Percentiles rank a stretch among this genome's conserved stretches.
These are phyloP conservation scores for Psittacus erithacus DNA, from an alignment of 2,113 vertebrate genomes.

Conservation along the genomic window DNA sequence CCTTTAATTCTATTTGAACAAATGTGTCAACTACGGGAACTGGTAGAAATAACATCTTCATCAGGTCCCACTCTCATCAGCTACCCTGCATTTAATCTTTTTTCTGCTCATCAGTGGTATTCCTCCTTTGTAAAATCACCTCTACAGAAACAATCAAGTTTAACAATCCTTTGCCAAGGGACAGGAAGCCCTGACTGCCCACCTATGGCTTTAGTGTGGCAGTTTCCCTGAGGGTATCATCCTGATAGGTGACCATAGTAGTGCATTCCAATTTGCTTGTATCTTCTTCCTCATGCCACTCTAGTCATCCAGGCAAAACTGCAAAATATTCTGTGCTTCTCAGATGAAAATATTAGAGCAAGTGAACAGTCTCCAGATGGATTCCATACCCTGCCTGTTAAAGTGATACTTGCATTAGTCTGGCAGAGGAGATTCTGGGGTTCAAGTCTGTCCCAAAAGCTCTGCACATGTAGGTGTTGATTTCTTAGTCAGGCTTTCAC, in stretches of 20 bases:
- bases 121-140: slow-evolving; percentile 23
- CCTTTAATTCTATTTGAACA: slow-evolving; percentile 33
- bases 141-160: slow-evolving; percentile 34
- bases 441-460: neutral
- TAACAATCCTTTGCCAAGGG: neutral
- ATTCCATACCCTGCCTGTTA: neutral
- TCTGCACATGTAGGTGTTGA: accelerated
- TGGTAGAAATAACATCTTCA: neutral
- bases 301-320: neutral
- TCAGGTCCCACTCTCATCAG: slow-evolving; percentile 23
- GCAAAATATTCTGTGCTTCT: neutral
- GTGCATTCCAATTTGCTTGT: neutral
- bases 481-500: neutral
- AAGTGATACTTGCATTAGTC: neutral
- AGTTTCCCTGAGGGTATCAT: neutral
- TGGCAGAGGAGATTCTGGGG: neutral
- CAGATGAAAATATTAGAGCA: neutral
- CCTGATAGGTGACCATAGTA: neutral
- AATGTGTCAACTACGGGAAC: neutral
- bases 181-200: neutral
- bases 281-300: neutral
- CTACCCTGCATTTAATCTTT: slow-evolving; percentile 32
- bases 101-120: slow-evolving; percentile 7
- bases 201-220: neutral
- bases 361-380: neutral